Evolutionary conservation across 2,888 invertebrate genomes (phyloP).

Genomic region (Vesta saturnalis): DNA sequence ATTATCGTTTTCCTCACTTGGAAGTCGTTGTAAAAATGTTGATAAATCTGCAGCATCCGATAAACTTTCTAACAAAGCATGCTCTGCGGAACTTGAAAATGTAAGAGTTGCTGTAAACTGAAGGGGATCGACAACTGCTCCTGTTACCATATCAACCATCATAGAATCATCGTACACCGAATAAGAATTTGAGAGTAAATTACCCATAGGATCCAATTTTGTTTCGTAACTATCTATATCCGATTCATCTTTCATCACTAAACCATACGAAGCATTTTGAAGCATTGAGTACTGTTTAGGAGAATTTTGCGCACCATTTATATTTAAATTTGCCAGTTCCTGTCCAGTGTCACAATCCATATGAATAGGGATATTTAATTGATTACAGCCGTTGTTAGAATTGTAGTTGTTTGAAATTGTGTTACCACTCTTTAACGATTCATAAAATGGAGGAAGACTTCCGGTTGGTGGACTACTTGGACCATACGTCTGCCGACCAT

Average conservation of each 20-base stretch:
- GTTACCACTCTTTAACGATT: conserved; percentile 84
- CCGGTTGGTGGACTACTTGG: conserved; percentile 90
- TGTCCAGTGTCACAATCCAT: conserved; percentile 83
- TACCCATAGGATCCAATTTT: conserved; percentile 75
- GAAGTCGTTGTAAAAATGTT: conserved; percentile 76
- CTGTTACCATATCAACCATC: conserved; percentile 84
- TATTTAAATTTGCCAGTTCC: conserved; percentile 64
- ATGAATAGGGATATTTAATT: conserved; percentile 74
- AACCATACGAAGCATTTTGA: conserved; percentile 83
- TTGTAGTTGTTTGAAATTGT: conserved; percentile 74
- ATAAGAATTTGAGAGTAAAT: conserved; percentile 67
- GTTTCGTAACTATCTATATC: conserved; percentile 77
- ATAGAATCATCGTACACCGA: conserved; percentile 81
- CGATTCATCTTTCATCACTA: conserved; percentile 82
- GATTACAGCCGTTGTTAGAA: conserved; percentile 72
- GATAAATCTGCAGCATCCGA: conserved; percentile 83
- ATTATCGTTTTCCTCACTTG: conserved; percentile 69
- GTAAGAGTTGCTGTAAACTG: conserved; percentile 86
- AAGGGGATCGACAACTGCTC: conserved; percentile 80
- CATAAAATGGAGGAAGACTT: conserved; percentile 89
- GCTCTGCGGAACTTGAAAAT: conserved; percentile 81
- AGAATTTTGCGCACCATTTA: conserved; percentile 62
- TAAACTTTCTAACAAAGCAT: conserved; percentile 78
- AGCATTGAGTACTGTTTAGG: conserved; percentile 80
- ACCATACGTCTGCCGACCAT: conserved; percentile 86